Evolutionary conservation across 2,888 invertebrate genomes (phyloP).

Genomic region (Drosophila nr. medialis): DNA sequence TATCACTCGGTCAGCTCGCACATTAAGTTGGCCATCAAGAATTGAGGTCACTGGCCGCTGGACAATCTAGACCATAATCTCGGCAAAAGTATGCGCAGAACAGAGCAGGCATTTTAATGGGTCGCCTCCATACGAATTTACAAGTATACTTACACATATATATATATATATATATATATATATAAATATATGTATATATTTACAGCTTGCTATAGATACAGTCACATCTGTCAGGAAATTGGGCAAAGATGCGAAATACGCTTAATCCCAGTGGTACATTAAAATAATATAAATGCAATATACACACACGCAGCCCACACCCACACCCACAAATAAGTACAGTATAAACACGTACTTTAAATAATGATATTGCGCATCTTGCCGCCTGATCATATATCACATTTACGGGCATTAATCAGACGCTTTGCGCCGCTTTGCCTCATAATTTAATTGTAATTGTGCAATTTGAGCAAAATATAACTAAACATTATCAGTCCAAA

Average conservation of each 20-base stretch:
- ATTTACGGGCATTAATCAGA: conserved; percentile 66
- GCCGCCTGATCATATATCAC: conserved; percentile 46
- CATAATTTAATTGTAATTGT: conserved; percentile 71
- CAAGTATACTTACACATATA: background rate
- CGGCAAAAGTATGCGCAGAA: conserved; percentile 23
- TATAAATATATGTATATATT: background rate
- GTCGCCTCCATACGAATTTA: conserved; percentile 21
- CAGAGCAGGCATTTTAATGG: conserved; percentile 42
- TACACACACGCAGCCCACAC: background rate
- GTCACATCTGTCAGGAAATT: conserved; percentile 33
- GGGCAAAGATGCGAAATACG: conserved; percentile 15
- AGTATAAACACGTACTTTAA: conserved; percentile 35
- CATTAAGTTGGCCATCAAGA: conserved; percentile 42
- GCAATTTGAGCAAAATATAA: conserved; percentile 61
- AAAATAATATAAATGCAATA: conserved; percentile 23
- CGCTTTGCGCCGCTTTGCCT: conserved; percentile 58
- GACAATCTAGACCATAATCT: conserved; percentile 50
- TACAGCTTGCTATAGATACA: conserved; percentile 8
- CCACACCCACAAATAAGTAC: conserved; percentile 10
- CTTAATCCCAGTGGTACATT: conserved; percentile 41
- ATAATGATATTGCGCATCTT: conserved; percentile 40
- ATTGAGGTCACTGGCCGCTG: conserved; percentile 52
- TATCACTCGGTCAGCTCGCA: conserved; percentile 52
- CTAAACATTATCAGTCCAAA: conserved; percentile 53
- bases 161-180: conserved; percentile 13